Percentiles rank a stretch among this genome's conserved stretches.
phyloP scores from a whole-genome alignment of 2,797 vertebrate genomes.

The Halcyon badia region DNA sequence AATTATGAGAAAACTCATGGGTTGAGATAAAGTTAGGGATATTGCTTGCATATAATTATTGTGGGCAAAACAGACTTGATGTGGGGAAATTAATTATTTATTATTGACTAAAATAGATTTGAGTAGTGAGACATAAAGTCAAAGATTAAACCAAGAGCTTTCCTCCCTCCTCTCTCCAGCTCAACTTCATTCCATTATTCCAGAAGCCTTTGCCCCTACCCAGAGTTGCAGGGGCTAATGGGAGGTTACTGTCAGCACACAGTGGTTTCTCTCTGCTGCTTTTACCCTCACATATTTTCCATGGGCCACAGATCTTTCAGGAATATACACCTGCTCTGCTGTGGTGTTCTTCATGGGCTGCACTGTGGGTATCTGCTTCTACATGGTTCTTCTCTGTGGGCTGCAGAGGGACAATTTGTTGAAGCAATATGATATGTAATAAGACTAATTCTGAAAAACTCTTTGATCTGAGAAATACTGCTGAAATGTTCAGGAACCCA shows the following conservation, averaged over 20 bases:
- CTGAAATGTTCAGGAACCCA: not conserved
- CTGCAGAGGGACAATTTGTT: not conserved
- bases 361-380: not conserved
- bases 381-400: not conserved
- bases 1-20: not conserved
- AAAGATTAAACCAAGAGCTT: not conserved
- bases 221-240: not conserved
- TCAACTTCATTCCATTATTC: not conserved
- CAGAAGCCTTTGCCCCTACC: not conserved
- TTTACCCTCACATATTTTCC: not conserved
- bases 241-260: accelerated
- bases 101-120: not conserved
- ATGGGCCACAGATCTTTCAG: not conserved
- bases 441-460: not conserved
- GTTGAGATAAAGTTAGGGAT: not conserved
- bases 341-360: not conserved
- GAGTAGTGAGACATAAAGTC: not conserved
- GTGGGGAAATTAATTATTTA: not conserved
- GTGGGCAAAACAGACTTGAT: not conserved
- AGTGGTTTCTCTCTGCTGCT: not conserved
- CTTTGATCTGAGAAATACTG: not conserved
- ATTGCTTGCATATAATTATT: not conserved
- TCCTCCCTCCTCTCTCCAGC: accelerated
- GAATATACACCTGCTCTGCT: not conserved
- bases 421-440: not conserved